Conservation (phyloP, 1,140 invertebrate species). For the Bombus impatiens region DNA sequence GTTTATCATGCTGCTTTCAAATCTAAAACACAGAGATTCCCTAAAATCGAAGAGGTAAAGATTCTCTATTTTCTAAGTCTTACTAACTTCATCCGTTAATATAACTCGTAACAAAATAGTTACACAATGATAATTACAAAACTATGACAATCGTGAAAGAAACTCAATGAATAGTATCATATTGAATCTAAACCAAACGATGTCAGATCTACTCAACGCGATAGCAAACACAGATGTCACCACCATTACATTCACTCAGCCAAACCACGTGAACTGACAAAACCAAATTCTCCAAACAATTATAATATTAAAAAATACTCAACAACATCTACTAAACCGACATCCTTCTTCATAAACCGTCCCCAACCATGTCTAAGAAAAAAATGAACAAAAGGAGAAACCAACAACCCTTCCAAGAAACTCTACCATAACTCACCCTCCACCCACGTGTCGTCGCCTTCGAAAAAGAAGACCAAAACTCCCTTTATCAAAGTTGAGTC, state of each 20-base stretch:
- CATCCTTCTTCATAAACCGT: not conserved
- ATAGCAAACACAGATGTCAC: not conserved
- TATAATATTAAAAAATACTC: not conserved
- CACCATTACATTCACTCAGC: not conserved
- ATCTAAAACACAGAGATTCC: constrained; percentile 59
- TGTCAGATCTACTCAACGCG: no score
- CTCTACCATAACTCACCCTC: not conserved
- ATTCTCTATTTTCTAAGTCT: not conserved
- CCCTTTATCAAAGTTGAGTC: constrained; percentile 1
- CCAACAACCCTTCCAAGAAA: not conserved
- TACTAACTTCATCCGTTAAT: no score
- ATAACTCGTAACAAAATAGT: not conserved
- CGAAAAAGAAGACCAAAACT: not conserved
- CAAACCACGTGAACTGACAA: no score
- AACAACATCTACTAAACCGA: not conserved
- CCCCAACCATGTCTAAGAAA: not conserved
- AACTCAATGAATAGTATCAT: not conserved
- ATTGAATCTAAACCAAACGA: not conserved
- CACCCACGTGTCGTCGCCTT: no score
- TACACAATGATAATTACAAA: not conserved
- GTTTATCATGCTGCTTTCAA: constrained; percentile 65
- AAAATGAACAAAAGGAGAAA: not conserved
- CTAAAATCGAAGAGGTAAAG: constrained; percentile 21
- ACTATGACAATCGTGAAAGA: no score
- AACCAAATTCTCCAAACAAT: not conserved